Conservation (phyloP, 2,888 invertebrate species). For the Eupithecia abbreviata region DNA sequence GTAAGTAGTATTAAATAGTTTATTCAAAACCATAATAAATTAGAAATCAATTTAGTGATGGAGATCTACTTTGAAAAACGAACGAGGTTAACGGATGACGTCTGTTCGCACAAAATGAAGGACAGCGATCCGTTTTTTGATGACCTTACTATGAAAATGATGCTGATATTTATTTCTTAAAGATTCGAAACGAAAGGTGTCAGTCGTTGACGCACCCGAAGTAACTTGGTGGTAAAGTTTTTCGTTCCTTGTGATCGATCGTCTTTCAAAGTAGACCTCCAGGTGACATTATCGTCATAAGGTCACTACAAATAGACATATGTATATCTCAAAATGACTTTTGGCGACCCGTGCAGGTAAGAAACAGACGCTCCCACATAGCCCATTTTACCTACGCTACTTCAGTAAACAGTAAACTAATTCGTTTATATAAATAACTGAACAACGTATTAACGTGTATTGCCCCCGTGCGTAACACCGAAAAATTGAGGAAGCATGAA, state of each 20-base stretch:
- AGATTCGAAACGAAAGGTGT: too few species aligned
- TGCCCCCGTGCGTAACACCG: background rate
- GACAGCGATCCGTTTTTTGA: too few species aligned
- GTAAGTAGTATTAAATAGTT: background rate
- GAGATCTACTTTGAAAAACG: too few species aligned
- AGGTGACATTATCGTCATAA: background rate
- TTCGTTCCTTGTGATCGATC: too few species aligned
- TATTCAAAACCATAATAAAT: background rate
- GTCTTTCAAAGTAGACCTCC: background rate
- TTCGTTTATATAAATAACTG: background rate
- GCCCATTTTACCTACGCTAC: background rate
- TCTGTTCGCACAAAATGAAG: too few species aligned
- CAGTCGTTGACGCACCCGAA: too few species aligned
- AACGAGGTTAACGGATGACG: too few species aligned
- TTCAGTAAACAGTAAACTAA: background rate
- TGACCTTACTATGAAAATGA: too few species aligned
- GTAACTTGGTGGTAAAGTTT: too few species aligned
- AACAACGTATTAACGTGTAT: constrained; percentile 1
- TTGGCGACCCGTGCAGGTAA: background rate
- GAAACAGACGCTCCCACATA: background rate
- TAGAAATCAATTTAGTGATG: background rate
- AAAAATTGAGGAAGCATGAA: constrained; percentile 10
- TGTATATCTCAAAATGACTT: background rate
- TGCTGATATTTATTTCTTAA: too few species aligned
- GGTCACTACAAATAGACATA: background rate